Conservation (phyloP, 2,888 invertebrate genomes). For the Pherbina coryleti region DNA sequence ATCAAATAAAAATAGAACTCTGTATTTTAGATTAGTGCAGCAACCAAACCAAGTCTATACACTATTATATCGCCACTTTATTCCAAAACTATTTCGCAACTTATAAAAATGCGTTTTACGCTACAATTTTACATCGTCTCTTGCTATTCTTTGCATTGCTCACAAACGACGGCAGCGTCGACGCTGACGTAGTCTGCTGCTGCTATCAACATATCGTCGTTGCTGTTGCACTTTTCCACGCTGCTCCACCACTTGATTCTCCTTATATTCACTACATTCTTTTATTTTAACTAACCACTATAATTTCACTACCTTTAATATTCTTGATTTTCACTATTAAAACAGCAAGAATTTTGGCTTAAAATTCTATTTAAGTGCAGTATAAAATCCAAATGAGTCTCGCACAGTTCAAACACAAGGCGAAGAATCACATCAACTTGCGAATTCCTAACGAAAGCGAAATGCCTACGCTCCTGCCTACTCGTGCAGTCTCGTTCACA, state of each 20-base stretch:
- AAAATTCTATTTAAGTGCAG: background rate
- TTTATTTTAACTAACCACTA: background rate
- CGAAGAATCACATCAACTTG: constrained; percentile 16
- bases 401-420: constrained; percentile 17
- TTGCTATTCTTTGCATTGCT: background rate
- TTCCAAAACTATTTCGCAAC: constrained; percentile 13
- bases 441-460: constrained; percentile 34
- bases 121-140: constrained; percentile 5
- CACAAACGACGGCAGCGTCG: background rate
- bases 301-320: constrained; percentile 4
- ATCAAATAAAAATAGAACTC: too few relatives aligned
- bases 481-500: background rate
- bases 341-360: constrained; percentile 1
- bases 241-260: background rate
- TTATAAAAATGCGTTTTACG: background rate
- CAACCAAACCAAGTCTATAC: background rate
- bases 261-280: background rate
- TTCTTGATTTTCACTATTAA: background rate
- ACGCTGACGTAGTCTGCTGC: constrained; percentile 18
- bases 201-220: background rate
- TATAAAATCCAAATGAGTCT: constrained; percentile 10
- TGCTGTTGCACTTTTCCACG: background rate
- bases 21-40: too few relatives aligned
- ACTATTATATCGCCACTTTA: background rate
- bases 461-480: constrained; percentile 2